Evolutionary conservation across 2,888 invertebrate species (phyloP).

Genomic region (Halictus ligatus): DNA sequence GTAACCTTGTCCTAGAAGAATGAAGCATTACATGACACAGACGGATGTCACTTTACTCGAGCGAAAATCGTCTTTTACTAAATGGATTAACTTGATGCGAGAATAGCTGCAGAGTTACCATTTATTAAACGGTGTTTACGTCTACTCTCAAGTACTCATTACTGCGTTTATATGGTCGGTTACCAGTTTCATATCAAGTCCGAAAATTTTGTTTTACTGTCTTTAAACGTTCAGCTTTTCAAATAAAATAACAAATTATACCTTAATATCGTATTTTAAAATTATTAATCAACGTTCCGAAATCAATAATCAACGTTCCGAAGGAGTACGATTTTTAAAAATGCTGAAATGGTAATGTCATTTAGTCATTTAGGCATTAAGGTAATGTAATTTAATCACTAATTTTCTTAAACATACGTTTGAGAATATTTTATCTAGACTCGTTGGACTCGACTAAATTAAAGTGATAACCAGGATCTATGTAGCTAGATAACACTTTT

Average conservation of each 20-base stretch:
- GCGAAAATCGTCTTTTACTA: not conserved
- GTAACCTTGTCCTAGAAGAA: slow-evolving; percentile 5
- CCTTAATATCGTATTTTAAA: not conserved
- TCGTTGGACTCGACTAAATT: too few relatives aligned
- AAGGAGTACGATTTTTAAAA: too few relatives aligned
- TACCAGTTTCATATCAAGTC: not conserved
- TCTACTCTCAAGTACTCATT: not conserved
- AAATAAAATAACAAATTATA: too few relatives aligned
- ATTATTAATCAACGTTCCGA: too few relatives aligned
- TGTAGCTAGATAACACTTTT: too few relatives aligned
- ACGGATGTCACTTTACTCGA: not conserved
- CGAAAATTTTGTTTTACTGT: not conserved
- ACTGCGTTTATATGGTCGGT: not conserved
- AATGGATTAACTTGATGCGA: not conserved
- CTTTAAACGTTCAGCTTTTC: not conserved
- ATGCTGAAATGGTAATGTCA: too few relatives aligned
- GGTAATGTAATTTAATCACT: too few relatives aligned
- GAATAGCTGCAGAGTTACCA: not conserved
- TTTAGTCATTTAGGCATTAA: too few relatives aligned
- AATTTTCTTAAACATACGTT: too few relatives aligned
- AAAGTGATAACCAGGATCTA: too few relatives aligned
- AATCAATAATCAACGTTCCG: too few relatives aligned
- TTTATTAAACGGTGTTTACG: not conserved
- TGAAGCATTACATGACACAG: not conserved
- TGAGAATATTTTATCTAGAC: too few relatives aligned